Percentiles rank a stretch among this genome's conserved stretches.
Conservation (phyloP, 2,113 vertebrate species). For the Formicarius rufipectus region DNA sequence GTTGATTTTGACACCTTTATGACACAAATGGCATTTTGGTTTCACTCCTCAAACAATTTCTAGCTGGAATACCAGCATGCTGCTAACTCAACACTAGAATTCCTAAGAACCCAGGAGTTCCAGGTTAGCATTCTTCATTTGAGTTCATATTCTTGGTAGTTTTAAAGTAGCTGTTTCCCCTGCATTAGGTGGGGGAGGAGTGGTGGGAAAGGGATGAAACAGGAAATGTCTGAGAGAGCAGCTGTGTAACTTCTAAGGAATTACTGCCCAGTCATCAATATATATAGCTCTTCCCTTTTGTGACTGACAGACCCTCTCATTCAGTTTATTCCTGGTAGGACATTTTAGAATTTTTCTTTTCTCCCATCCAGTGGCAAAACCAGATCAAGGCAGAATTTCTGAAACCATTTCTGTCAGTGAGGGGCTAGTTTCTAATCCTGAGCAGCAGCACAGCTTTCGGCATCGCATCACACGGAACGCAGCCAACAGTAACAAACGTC, state of each 20-base stretch:
- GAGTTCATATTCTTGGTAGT: not conserved
- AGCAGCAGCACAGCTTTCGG: not conserved
- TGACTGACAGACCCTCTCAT: not conserved
- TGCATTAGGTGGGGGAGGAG: not conserved
- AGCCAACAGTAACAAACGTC: not conserved
- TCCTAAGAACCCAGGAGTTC: not conserved
- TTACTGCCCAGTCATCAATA: not conserved
- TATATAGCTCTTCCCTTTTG: not conserved
- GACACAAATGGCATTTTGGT: rapidly evolving
- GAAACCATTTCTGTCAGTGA: not conserved
- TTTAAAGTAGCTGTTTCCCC: not conserved
- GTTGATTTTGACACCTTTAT: not conserved
- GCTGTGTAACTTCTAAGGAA: not conserved
- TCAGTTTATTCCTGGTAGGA: not conserved
- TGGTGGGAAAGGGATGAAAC: not conserved
- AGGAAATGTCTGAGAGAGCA: not conserved
- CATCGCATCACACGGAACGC: not conserved
- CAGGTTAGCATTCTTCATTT: not conserved
- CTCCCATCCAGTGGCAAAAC: not conserved
- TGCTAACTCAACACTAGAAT: not conserved
- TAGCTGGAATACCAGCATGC: not conserved
- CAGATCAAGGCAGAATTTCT: not conserved
- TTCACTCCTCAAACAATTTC: not conserved
- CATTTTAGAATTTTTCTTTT: not conserved
- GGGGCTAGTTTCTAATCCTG: not conserved